A percentile compares a stretch with the other conserved stretches of the same genome.
phyloP scores from a whole-genome alignment of 2,113 vertebrate genomes.

The Pseudopipra pipra region DNA sequence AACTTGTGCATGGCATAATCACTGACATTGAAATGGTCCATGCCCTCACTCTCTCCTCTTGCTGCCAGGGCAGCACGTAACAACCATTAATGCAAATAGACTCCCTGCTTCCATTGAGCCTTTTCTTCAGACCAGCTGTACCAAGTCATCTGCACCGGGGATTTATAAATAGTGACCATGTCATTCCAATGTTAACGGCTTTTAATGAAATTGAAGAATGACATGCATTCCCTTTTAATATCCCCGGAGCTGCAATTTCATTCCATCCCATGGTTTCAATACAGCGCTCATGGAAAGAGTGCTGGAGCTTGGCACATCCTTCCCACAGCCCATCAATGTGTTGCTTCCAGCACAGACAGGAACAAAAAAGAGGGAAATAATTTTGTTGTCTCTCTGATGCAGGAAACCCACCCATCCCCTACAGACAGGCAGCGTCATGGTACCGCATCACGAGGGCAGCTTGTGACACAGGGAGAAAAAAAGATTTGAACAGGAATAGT shows the following conservation, averaged over 20 bases:
- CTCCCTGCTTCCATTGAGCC: not conserved
- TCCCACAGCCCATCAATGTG: not conserved
- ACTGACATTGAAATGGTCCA: not conserved
- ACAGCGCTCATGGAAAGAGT: not conserved
- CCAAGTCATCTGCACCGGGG: not conserved
- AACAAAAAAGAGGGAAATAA: constrained; percentile 38
- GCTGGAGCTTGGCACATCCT: constrained; percentile 9
- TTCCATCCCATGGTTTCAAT: not conserved
- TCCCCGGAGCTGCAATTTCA: not conserved
- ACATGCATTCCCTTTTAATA: not conserved
- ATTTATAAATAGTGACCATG: constrained; percentile 33
- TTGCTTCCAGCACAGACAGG: constrained; percentile 17
- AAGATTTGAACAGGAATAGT: not conserved
- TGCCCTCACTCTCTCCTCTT: not conserved
- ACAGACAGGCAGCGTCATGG: not conserved
- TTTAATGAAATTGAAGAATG: constrained; percentile 13
- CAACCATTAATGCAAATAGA: not conserved
- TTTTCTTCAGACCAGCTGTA: constrained; percentile 31
- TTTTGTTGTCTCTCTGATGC: constrained; percentile 3
- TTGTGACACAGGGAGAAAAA: not conserved
- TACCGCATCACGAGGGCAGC: not conserved
- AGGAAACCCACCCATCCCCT: constrained; percentile 65
- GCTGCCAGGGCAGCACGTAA: not conserved
- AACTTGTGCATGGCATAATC: not conserved
- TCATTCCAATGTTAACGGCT: constrained; percentile 34